These are phyloP conservation scores for Clostera curtula DNA, from an alignment of 2,888 invertebrate genomes.

Conservation along the genomic window DNA sequence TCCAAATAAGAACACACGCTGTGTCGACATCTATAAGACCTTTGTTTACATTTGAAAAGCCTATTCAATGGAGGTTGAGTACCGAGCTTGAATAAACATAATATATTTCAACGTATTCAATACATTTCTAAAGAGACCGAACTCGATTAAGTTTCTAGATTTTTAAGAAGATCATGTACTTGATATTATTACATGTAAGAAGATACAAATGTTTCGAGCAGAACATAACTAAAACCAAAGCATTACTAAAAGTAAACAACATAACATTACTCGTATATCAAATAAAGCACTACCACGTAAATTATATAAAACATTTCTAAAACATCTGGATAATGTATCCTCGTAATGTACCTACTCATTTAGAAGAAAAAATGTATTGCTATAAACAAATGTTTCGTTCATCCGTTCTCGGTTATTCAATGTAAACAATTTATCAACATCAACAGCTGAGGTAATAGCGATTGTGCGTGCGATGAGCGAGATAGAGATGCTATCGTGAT, in stretches of 20 bases:
- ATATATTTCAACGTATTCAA: slow-evolving; percentile 37
- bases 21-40: slow-evolving; percentile 16
- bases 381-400: not conserved
- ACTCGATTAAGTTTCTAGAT: slow-evolving; percentile 25
- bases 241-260: no score
- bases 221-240: no score
- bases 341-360: not conserved
- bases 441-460: slow-evolving; percentile 40
- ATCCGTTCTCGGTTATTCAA: slow-evolving; percentile 13
- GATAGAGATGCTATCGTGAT: slow-evolving; percentile 30
- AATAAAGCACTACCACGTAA: not conserved
- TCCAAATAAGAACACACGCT: slow-evolving; percentile 8
- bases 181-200: no score
- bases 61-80: slow-evolving; percentile 28
- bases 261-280: slow-evolving; percentile 1
- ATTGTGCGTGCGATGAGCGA: slow-evolving; percentile 26
- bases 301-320: slow-evolving; percentile 1
- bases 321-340: not conserved
- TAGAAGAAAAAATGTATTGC: not conserved
- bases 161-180: no score
- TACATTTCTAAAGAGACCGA: slow-evolving; percentile 38
- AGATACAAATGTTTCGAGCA: not conserved
- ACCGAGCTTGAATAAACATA: slow-evolving; percentile 33
- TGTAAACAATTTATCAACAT: no score
- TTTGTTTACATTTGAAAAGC: slow-evolving; percentile 34